phyloP scores from a whole-genome alignment of 2,113 vertebrate species.

The Clarias magur region DNA sequence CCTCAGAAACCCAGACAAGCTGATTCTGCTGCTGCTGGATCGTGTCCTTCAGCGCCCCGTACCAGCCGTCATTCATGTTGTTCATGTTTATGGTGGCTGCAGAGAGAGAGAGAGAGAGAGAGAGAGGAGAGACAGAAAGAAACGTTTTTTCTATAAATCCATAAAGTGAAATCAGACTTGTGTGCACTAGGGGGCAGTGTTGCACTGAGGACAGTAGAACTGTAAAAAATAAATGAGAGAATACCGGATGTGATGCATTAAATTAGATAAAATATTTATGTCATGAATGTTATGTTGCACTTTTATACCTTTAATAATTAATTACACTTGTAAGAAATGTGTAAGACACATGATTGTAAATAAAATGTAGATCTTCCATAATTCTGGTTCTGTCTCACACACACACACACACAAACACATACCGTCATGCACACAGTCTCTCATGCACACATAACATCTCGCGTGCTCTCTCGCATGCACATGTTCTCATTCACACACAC shows the following conservation, averaged over 20 bases:
- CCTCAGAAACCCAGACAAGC: constrained; percentile 98
- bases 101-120: constrained; percentile 30
- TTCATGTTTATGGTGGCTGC: constrained; percentile 97
- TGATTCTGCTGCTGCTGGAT: constrained; percentile 98
- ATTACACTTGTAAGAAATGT: neutral
- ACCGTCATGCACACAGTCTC: no score
- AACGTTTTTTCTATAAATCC: neutral
- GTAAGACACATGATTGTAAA: no score
- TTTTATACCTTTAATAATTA: neutral
- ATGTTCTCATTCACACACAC: neutral
- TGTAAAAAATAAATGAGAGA: neutral
- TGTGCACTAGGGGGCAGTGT: neutral
- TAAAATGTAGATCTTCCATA: no score
- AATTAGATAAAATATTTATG: neutral
- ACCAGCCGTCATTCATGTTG: constrained; percentile 98
- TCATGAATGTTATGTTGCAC: no score
- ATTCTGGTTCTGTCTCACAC: no score
- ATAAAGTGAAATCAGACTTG: neutral
- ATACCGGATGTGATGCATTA: neutral
- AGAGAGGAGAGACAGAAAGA: neutral
- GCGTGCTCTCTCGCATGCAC: no score
- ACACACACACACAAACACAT: no score
- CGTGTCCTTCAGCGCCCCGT: constrained; percentile 91
- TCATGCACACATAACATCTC: no score
- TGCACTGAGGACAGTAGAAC: neutral